Percentiles rank a stretch among this genome's conserved stretches.
Conservation (phyloP, 2,113 vertebrate species). For the Miniopterus natalensis region DNA sequence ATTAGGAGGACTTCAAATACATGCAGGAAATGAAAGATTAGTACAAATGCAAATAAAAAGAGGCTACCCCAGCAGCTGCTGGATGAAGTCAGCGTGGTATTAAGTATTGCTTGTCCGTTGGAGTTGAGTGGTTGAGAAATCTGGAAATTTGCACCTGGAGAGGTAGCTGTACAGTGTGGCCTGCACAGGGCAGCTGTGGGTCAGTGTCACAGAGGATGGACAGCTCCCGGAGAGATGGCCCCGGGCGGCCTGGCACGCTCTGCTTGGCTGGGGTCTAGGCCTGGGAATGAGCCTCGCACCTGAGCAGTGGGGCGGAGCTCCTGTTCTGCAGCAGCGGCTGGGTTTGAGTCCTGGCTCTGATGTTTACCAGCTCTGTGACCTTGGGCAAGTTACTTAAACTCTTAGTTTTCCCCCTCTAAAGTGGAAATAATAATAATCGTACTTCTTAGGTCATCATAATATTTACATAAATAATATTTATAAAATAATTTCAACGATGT, state of each 20-base stretch:
- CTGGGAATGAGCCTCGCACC: background rate
- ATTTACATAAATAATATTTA: conserved; percentile 19
- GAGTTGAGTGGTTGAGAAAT: background rate
- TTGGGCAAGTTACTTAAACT: background rate
- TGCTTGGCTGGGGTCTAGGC: background rate
- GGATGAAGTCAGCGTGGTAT: fast-evolving
- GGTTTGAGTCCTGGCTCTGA: background rate
- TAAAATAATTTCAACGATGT: background rate
- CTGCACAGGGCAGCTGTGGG: background rate
- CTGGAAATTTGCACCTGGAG: background rate
- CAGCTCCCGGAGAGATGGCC: background rate
- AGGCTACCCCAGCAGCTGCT: background rate
- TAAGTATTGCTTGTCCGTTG: fast-evolving
- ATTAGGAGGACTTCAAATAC: background rate
- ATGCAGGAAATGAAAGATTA: background rate
- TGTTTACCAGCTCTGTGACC: background rate
- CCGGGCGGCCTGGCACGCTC: too few species aligned
- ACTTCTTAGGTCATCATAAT: background rate
- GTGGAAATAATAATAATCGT: background rate
- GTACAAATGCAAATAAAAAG: background rate
- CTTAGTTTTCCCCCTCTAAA: background rate
- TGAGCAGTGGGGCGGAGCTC: background rate
- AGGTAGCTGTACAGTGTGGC: background rate
- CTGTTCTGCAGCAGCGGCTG: background rate
- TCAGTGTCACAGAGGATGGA: background rate